Base-by-base conservation (phyloP, 2,888 invertebrate genomes). In the Eudasyphora cyanicolor region DNA sequence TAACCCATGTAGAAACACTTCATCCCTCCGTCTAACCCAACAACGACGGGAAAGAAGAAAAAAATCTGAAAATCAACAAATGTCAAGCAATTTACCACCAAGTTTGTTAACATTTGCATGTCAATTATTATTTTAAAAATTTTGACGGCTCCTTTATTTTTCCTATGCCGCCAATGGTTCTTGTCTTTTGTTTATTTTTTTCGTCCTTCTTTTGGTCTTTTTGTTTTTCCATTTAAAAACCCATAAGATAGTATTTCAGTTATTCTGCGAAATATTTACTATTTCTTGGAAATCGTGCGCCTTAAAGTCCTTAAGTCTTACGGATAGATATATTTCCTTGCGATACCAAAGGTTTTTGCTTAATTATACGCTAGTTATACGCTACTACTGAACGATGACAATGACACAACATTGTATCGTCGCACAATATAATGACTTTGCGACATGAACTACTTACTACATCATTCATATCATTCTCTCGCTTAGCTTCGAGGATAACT, bases 91-190 rank as follows among this genome's bases (percentile, higher is more conserved):
- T 8, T 70, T 60, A 29, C 69, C 14, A 42, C n/a, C 27, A 10
- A 49, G 69, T n/a, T 35, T 35, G 35, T 76, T 57, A 79, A 35
- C 60, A 73, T 62, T 86, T 86, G 86, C 87, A 85, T 86, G 86
- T 75, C 85, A 86, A 86, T 85, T 82, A 80, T 78, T 82, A n/a
- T 75, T 64, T 54, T 76, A 51, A 78, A 79, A 67, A 73, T 84
- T 85, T 85, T 86, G 76, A 83, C 85, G 80, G 85, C 85, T 84
- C 29, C 75, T 21, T n/a, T 84, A 24, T 21, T 24, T 67, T 24
- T 5, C 67, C 27, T 12, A n/a, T n/a, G n/a, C 45, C 45, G n/a
- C 6, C 45, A 45, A 21, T 57, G 21, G 7, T n/a, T 19, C n/a
- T 51, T 51, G 8, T 51, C 21, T 21, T 51, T 57, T 27, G 27